phyloP scores from a whole-genome alignment of 2,113 vertebrate genomes.

The Phainopepla nitens region DNA sequence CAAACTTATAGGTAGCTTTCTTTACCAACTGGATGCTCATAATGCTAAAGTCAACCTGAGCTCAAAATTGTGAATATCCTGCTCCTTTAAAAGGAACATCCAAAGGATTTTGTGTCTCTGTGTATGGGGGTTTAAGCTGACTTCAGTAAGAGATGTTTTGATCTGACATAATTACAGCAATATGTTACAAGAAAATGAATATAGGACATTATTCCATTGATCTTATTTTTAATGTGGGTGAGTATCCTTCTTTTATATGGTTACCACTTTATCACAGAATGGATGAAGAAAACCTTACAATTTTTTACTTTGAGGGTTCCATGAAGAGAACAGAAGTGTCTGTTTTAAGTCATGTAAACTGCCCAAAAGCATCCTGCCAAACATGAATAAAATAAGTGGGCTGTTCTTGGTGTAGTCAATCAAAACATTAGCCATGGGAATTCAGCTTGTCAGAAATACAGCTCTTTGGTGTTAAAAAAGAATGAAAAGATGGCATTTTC shows the following conservation, averaged over 20 bases:
- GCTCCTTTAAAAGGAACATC: not conserved
- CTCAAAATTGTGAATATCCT: not conserved
- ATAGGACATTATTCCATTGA: not conserved
- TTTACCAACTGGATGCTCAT: not conserved
- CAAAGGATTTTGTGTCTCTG: not conserved
- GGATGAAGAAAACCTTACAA: not conserved
- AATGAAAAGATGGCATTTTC: conserved; percentile 21
- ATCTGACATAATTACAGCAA: not conserved
- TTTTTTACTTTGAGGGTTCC: conserved; percentile 42
- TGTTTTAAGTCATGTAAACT: conserved; percentile 43
- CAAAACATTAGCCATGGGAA: conserved; percentile 39
- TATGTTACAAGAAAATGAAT: not conserved
- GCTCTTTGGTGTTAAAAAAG: conserved; percentile 28
- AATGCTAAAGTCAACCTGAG: not conserved
- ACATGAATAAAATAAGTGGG: conserved; percentile 27
- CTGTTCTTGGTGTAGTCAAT: conserved; percentile 35
- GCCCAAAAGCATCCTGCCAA: conserved; percentile 4
- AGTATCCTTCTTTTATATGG: conserved; percentile 20
- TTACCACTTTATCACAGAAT: not conserved
- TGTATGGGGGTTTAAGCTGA: not conserved
- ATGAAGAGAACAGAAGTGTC: not conserved
- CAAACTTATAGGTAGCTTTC: not conserved
- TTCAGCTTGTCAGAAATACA: conserved; percentile 19
- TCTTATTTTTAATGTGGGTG: not conserved
- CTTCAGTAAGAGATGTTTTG: not conserved